Evolutionary conservation across 2,113 vertebrate species (phyloP).

Genomic region (Heterocephalus glaber): DNA sequence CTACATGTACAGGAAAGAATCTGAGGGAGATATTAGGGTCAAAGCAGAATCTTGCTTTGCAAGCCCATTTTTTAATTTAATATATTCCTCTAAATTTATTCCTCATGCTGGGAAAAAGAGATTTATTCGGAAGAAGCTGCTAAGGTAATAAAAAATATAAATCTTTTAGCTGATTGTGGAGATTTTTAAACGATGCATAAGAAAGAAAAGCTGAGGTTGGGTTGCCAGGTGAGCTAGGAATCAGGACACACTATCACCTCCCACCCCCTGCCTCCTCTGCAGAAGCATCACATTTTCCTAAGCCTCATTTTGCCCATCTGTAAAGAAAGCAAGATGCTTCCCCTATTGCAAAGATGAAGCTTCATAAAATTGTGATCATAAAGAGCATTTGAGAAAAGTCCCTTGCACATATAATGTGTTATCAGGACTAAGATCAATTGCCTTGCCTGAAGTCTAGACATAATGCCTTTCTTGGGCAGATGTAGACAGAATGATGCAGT

Average conservation of each 20-base stretch:
- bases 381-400: conserved; percentile 38
- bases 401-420: not conserved
- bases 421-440: conserved; percentile 10
- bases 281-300: not conserved
- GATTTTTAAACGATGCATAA: conserved; percentile 51
- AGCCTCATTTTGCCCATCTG: not conserved
- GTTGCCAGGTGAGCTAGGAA: conserved; percentile 47
- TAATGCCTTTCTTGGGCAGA: not conserved
- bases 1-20: not conserved
- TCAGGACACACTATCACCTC: not conserved
- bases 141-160: conserved; percentile 67
- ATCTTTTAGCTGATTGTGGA: conserved; percentile 69
- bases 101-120: conserved; percentile 2
- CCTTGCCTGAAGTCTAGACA: not conserved
- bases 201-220: not conserved
- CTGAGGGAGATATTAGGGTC: conserved; percentile 57
- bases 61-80: conserved; percentile 58
- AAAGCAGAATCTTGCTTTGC: conserved; percentile 72
- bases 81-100: conserved; percentile 64
- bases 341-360: not conserved
- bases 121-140: conserved; percentile 63
- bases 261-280: not conserved
- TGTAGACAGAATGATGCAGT: not conserved
- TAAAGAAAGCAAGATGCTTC: conserved; percentile 3
- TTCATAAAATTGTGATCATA: conserved; percentile 32